Evolutionary conservation across 2,797 vertebrate genomes (phyloP).

Genomic region (Peromyscus nudipes): DNA sequence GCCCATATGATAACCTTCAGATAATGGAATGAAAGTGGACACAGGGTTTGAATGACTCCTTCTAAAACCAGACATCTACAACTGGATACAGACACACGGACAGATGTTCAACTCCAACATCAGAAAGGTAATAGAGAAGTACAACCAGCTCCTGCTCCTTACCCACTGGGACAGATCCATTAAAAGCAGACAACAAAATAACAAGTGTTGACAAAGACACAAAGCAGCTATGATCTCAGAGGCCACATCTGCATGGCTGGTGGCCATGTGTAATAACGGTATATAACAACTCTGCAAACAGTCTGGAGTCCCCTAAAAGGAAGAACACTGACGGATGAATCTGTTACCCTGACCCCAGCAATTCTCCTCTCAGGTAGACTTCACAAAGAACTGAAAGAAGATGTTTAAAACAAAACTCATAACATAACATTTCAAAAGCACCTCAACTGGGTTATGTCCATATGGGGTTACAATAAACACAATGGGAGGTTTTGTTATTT

Average conservation of each 20-base stretch:
- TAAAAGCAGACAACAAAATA: not conserved
- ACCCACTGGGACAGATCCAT: not conserved
- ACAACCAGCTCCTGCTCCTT: not conserved
- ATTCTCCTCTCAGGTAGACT: not conserved
- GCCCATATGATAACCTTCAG: not conserved
- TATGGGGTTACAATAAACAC: not conserved
- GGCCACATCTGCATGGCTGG: not conserved
- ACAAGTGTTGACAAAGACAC: not conserved
- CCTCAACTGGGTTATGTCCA: not conserved
- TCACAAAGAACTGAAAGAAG: slow-evolving; percentile 35
- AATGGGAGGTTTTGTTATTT: not conserved
- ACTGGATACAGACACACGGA: not conserved
- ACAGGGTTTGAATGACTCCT: slow-evolving; percentile 28
- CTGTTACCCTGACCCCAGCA: not conserved
- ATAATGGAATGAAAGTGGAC: not conserved
- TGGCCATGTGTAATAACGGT: not conserved
- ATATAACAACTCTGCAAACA: not conserved
- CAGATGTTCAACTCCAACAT: not conserved
- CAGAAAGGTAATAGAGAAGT: not conserved
- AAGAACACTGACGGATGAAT: not conserved
- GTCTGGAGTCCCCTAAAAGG: not conserved
- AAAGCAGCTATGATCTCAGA: not conserved
- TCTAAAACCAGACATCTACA: slow-evolving; percentile 21
- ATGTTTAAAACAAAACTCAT: not conserved
- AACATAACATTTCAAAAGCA: not conserved